A percentile compares a stretch with the other conserved stretches of the same genome.
Evolutionary conservation across 2,113 vertebrate species (phyloP).

Genomic region (Poeciliopsis retropinna): DNA sequence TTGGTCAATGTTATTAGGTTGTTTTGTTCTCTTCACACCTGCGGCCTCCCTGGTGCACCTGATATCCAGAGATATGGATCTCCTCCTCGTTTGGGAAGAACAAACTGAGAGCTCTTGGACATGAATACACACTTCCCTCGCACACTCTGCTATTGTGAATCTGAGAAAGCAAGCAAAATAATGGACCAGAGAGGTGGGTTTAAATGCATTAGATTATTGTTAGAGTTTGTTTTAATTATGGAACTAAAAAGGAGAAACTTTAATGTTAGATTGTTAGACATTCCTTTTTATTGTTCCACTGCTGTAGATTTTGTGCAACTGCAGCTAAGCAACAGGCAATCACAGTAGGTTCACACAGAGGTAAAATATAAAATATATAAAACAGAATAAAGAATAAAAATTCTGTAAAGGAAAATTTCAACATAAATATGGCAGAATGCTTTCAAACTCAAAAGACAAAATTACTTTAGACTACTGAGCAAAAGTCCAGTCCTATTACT

Average conservation of each 20-base stretch:
- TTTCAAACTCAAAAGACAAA: background rate
- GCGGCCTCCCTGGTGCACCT: constrained; percentile 88
- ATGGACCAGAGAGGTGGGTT: background rate
- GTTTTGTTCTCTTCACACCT: constrained; percentile 75
- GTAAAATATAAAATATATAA: too few species aligned
- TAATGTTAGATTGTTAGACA: too few species aligned
- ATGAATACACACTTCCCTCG: constrained; percentile 87
- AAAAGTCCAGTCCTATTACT: background rate
- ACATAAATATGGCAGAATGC: background rate
- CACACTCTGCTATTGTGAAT: constrained; percentile 94
- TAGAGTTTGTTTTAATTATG: background rate
- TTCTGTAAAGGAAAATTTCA: too few species aligned
- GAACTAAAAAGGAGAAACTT: too few species aligned
- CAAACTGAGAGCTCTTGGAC: constrained; percentile 90
- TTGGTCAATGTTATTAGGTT: background rate
- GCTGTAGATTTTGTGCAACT: too few species aligned
- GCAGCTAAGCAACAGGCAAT: too few species aligned
- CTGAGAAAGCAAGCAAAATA: constrained; percentile 68
- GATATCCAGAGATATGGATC: constrained; percentile 92
- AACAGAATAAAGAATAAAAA: too few species aligned
- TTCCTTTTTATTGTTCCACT: too few species aligned
- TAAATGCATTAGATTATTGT: background rate
- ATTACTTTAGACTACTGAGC: background rate
- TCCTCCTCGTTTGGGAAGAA: constrained; percentile 95
- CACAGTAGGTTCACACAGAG: too few species aligned